Percentiles rank a stretch among this genome's conserved stretches.
phyloP scores from a whole-genome alignment of 2,797 vertebrate species.

The Apogon talboti region DNA sequence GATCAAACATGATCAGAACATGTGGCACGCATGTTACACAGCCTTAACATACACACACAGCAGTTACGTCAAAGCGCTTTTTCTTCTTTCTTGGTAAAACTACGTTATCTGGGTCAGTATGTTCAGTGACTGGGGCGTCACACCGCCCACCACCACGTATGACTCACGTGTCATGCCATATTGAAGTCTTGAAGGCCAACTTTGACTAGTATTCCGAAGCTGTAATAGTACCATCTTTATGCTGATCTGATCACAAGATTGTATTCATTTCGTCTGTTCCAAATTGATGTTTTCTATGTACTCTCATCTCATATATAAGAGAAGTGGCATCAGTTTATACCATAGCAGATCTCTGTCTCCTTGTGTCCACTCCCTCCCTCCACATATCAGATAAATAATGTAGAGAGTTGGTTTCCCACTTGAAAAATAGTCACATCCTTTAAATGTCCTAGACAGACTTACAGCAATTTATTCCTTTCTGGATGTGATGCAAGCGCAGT shows the following conservation, averaged over 20 bases:
- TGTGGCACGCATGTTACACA: too few species aligned
- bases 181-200: constrained; percentile 7
- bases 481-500: constrained; percentile 8
- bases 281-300: not conserved
- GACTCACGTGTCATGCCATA: constrained; percentile 1
- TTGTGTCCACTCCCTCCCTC: constrained; percentile 8
- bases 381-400: constrained; percentile 60
- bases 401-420: constrained; percentile 32
- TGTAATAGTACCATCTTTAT: not conserved
- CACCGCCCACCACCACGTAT: constrained; percentile 4
- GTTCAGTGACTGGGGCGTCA: constrained; percentile 26
- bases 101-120: constrained; percentile 52
- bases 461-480: constrained; percentile 12
- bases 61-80: not conserved
- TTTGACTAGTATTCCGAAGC: constrained; percentile 1
- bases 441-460: not conserved
- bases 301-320: not conserved
- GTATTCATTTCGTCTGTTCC: not conserved
- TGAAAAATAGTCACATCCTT: constrained; percentile 20
- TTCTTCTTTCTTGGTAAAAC: constrained; percentile 30
- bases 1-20: too few species aligned
- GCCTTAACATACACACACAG: not conserved
- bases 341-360: constrained; percentile 4
- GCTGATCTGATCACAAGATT: not conserved
- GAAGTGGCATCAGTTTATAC: constrained; percentile 11